A percentile compares a stretch with the other conserved stretches of the same genome.
Conservation (phyloP, 2,888 invertebrate species). For the Erebia aethiops region DNA sequence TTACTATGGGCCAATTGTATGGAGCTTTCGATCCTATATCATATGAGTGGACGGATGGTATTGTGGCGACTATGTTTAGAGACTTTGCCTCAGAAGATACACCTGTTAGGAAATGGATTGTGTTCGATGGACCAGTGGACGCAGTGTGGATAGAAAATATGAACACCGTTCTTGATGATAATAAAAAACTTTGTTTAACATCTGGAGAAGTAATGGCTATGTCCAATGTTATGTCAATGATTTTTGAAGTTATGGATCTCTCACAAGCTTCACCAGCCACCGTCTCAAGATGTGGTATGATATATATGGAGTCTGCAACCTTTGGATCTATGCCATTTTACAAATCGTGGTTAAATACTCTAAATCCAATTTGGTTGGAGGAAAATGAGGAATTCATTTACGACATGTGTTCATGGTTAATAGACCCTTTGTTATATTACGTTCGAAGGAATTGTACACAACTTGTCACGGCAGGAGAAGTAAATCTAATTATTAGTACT, state of each 20-base stretch:
- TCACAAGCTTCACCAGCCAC: slow-evolving; percentile 93
- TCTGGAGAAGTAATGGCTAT: slow-evolving; percentile 94
- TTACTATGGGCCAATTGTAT: slow-evolving; percentile 96
- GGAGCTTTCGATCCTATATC: slow-evolving; percentile 96
- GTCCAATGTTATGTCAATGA: slow-evolving; percentile 91
- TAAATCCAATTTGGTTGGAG: slow-evolving; percentile 85
- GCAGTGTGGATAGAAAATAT: slow-evolving; percentile 96
- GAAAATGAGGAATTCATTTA: slow-evolving; percentile 84
- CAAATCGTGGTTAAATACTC: slow-evolving; percentile 89
- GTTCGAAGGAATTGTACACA: slow-evolving; percentile 87
- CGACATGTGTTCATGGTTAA: slow-evolving; percentile 88
- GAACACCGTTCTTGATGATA: slow-evolving; percentile 94
- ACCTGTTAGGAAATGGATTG: slow-evolving; percentile 93
- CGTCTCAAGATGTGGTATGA: slow-evolving; percentile 95
- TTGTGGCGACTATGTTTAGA: slow-evolving; percentile 91
- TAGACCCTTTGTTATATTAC: slow-evolving; percentile 89
- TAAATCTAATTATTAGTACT: slow-evolving; percentile 87
- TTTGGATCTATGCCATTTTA: slow-evolving; percentile 93
- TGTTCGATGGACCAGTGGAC: slow-evolving; percentile 96
- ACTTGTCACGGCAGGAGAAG: slow-evolving; percentile 87
- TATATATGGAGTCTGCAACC: slow-evolving; percentile 92
- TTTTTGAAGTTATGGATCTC: slow-evolving; percentile 94
- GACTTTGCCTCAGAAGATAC: slow-evolving; percentile 89
- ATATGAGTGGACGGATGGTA: slow-evolving; percentile 95
- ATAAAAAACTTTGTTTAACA: slow-evolving; percentile 93